Percentiles rank a stretch among this genome's conserved stretches.
Conservation (phyloP, 2,888 invertebrate species). For the Sepioteuthis lessoniana region DNA sequence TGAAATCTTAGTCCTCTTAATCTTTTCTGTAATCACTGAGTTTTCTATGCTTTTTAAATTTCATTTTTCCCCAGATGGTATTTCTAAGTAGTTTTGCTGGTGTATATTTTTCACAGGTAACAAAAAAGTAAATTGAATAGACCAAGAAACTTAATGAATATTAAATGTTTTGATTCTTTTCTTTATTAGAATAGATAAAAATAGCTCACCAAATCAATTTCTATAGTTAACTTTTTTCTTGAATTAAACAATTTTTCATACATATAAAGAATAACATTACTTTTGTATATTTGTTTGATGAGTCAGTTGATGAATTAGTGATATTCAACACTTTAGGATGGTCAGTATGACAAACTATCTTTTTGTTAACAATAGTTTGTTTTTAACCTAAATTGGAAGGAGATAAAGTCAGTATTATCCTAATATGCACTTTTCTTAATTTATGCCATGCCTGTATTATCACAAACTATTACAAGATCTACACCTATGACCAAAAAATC, state of each 20-base stretch:
- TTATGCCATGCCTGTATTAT: not conserved
- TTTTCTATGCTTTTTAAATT: too few relatives aligned
- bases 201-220: not conserved
- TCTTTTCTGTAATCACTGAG: too few relatives aligned
- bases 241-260: not conserved
- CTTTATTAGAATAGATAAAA: not conserved
- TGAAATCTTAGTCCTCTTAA: too few relatives aligned
- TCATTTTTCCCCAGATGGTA: too few relatives aligned
- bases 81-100: too few relatives aligned
- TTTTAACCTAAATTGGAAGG: not conserved
- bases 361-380: not conserved
- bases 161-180: not conserved
- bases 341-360: not conserved
- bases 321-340: slow-evolving; percentile 1
- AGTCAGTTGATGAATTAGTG: slow-evolving; percentile 33
- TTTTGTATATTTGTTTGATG: not conserved
- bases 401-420: not conserved
- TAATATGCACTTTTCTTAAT: not conserved
- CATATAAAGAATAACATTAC: not conserved
- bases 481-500: not conserved
- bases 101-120: too few relatives aligned
- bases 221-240: not conserved
- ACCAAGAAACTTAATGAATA: not conserved
- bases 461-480: not conserved
- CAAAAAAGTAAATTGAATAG: too few relatives aligned